A percentile compares a stretch with the other conserved stretches of the same genome.
Conservation (phyloP, 2,888 invertebrate genomes). For the Drosophila kuntzei region DNA sequence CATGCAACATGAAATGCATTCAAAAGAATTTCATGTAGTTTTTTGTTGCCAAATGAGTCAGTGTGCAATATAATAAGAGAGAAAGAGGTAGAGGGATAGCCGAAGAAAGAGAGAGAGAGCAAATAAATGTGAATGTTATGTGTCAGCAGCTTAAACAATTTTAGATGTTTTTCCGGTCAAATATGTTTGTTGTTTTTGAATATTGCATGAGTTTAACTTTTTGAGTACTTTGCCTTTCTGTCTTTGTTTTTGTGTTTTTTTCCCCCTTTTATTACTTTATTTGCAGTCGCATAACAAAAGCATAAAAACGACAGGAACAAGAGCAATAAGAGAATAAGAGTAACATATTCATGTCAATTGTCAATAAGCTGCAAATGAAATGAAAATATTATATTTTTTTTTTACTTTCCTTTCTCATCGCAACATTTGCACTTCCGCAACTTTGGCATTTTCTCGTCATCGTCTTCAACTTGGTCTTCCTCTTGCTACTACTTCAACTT, state of each 20-base stretch:
- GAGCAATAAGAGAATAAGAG: slow-evolving; percentile 7
- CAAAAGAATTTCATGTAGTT: slow-evolving; percentile 29
- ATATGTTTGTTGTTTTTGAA: slow-evolving; percentile 29
- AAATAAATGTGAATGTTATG: slow-evolving; percentile 59
- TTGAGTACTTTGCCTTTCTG: slow-evolving; percentile 28
- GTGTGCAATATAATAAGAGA: not conserved
- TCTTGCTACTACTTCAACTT: slow-evolving; percentile 16
- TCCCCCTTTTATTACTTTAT: slow-evolving; percentile 76
- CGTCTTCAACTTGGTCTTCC: slow-evolving; percentile 8
- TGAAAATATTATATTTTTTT: slow-evolving; percentile 75
- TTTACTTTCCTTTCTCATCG: slow-evolving; percentile 21
- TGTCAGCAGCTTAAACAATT: slow-evolving; percentile 52
- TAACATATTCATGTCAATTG: slow-evolving; percentile 81
- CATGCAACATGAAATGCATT: slow-evolving; percentile 49
- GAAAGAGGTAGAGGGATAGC: not conserved
- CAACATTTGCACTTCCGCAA: slow-evolving; percentile 63
- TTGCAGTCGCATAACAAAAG: slow-evolving; percentile 75
- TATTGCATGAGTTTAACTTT: slow-evolving; percentile 21
- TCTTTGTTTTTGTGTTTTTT: slow-evolving; percentile 19
- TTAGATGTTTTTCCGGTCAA: slow-evolving; percentile 40
- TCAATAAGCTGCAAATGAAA: slow-evolving; percentile 83
- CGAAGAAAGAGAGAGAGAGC: not conserved
- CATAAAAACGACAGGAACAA: slow-evolving; percentile 62
- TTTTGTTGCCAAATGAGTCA: slow-evolving; percentile 28
- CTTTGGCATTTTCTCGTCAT: slow-evolving; percentile 24